Evolutionary conservation across 1,140 invertebrate species (phyloP).

Genomic region (Bradysia coprophila): DNA sequence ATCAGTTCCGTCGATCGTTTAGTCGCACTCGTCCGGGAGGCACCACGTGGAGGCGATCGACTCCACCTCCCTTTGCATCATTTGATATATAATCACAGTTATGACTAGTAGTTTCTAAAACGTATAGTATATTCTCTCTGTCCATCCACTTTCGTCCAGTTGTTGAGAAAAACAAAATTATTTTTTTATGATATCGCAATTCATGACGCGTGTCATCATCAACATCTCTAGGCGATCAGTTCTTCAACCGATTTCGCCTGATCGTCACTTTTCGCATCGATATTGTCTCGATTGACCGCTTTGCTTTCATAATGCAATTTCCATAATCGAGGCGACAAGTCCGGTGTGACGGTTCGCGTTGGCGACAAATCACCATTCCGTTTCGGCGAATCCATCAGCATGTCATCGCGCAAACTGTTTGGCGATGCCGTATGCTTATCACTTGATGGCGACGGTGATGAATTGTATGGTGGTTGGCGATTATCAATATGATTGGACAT

Average conservation of each 20-base stretch:
- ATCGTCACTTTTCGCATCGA: not conserved
- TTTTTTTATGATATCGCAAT: too few relatives aligned
- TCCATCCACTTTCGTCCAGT: too few relatives aligned
- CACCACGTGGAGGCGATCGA: not conserved
- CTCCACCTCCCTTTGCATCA: not conserved
- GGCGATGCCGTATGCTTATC: not conserved
- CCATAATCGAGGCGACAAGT: slow-evolving; percentile 14
- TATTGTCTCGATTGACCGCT: slow-evolving; percentile 4
- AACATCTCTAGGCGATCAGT: slow-evolving; percentile 1
- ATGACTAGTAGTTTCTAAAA: slow-evolving; percentile 2
- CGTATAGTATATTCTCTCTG: too few relatives aligned
- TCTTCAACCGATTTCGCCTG: slow-evolving; percentile 1
- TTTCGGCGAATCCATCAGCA: not conserved
- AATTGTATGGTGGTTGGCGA: not conserved
- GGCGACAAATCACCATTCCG: slow-evolving; percentile 1
- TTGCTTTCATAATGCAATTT: slow-evolving; percentile 24
- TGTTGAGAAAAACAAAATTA: too few relatives aligned
- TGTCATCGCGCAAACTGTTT: slow-evolving; percentile 1
- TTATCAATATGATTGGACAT: not conserved
- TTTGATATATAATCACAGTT: slow-evolving; percentile 2
- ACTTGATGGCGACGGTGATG: slow-evolving; percentile 1
- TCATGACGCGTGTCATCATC: too few relatives aligned
- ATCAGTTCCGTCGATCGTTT: not conserved
- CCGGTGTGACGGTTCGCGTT: not conserved
- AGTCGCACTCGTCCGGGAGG: not conserved